Conservation (phyloP, 2,113 vertebrate genomes). For the Seriola rivoliana region DNA sequence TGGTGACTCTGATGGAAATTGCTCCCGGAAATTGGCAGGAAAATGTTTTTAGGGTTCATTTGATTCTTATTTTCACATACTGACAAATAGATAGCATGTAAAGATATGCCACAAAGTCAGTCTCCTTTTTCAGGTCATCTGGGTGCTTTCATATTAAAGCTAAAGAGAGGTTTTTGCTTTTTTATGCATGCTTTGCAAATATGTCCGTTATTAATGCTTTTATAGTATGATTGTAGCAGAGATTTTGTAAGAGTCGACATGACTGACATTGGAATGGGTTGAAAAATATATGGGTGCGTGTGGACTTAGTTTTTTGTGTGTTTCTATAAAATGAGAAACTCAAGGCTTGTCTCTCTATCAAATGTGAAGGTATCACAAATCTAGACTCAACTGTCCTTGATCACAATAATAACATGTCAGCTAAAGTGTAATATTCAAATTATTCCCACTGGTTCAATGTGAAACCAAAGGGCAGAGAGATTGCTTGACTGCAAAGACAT, state of each 20-base stretch:
- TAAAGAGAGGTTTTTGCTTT: background rate
- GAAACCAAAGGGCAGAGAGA: conserved; percentile 12
- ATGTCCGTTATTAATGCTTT: background rate
- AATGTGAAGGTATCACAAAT: conserved; percentile 31
- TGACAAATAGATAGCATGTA: background rate
- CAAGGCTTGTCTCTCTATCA: conserved; percentile 40
- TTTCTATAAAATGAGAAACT: conserved; percentile 31
- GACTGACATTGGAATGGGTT: conserved; percentile 8
- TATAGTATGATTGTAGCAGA: background rate
- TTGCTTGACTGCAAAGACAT: conserved; percentile 17
- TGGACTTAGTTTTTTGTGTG: background rate
- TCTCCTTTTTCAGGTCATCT: background rate
- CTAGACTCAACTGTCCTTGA: conserved; percentile 39
- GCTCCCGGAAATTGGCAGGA: background rate
- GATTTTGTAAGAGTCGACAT: conserved; percentile 3
- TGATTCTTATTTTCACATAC: background rate
- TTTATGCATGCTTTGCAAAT: background rate
- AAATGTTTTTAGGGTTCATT: background rate
- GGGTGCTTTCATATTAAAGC: background rate
- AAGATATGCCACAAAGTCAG: background rate
- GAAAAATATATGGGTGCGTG: background rate
- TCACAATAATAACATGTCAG: conserved; percentile 29
- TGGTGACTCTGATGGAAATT: background rate
- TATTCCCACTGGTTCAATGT: conserved; percentile 13
- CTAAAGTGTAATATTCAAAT: conserved; percentile 39